Conservation (phyloP, 2,113 vertebrate species). For the Carollia perspicillata region DNA sequence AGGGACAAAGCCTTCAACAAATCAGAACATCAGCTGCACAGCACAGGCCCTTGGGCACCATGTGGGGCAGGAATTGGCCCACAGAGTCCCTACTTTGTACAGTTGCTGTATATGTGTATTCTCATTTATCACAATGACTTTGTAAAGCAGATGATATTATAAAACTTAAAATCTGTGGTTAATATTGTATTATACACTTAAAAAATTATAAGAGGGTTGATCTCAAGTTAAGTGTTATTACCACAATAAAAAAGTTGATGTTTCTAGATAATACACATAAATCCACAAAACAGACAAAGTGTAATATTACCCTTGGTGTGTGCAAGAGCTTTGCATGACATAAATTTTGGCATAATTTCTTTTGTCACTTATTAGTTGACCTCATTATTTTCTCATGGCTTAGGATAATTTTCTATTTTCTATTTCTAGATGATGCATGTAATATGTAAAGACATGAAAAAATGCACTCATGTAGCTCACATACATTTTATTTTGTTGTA, state of each 20-base stretch:
- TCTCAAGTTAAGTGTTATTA: neutral
- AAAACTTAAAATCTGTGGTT: neutral
- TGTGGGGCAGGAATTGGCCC: neutral
- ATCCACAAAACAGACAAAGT: neutral
- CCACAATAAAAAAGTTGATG: neutral
- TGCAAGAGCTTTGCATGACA: neutral
- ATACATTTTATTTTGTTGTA: neutral
- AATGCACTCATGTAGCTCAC: neutral
- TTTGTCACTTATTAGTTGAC: neutral
- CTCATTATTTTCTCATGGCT: conserved; percentile 17
- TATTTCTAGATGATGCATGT: conserved; percentile 32
- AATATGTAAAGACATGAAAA: neutral
- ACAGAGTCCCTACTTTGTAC: neutral
- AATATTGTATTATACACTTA: neutral
- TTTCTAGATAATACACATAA: neutral
- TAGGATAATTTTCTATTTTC: conserved; percentile 14
- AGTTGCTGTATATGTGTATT: neutral
- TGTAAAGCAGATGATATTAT: neutral
- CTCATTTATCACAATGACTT: neutral
- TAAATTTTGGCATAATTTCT: no score
- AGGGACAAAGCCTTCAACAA: neutral
- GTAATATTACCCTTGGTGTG: neutral
- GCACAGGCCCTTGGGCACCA: neutral
- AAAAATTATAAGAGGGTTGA: neutral
- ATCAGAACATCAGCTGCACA: neutral